Percentiles rank a stretch among this genome's conserved stretches.
These are phyloP conservation scores for Okapia johnstoni DNA, from an alignment of 2,113 vertebrate species.

Conservation along the genomic window DNA sequence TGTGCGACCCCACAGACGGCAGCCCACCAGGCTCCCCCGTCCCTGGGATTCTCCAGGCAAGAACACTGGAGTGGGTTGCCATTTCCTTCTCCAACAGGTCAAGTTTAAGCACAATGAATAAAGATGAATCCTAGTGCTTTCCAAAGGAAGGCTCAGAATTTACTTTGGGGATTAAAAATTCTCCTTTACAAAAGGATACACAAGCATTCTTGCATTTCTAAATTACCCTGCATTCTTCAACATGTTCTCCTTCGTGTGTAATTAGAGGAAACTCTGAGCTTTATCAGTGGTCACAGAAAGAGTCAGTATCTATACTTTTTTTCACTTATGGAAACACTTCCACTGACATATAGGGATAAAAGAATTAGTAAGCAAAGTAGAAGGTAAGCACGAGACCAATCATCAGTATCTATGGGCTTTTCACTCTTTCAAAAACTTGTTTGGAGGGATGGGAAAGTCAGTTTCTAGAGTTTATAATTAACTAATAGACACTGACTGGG, in stretches of 20 bases:
- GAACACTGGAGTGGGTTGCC: not conserved
- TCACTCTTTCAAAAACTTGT: not conserved
- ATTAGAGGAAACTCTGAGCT: not conserved
- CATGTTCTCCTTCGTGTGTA: not conserved
- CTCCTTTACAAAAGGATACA: not conserved
- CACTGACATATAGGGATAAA: not conserved
- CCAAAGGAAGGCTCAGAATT: not conserved
- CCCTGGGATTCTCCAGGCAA: not conserved
- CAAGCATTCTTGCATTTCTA: not conserved
- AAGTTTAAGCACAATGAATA: slow-evolving; percentile 25
- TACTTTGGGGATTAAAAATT: not conserved
- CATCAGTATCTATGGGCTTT: not conserved
- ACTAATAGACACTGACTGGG: not conserved
- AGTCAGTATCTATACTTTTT: not conserved
- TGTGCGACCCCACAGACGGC: not conserved
- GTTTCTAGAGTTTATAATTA: not conserved
- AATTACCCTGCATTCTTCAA: slow-evolving; percentile 24
- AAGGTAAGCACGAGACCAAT: not conserved
- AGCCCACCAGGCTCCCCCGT: not conserved
- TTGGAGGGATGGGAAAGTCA: not conserved
- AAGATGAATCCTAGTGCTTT: not conserved
- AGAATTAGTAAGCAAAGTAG: not conserved
- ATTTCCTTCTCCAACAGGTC: not conserved
- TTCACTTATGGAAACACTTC: not conserved
- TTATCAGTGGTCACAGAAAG: not conserved